These are phyloP conservation scores for Amphibalanus amphitrite DNA, from an alignment of 1,140 invertebrate genomes.

Conservation along the genomic window DNA sequence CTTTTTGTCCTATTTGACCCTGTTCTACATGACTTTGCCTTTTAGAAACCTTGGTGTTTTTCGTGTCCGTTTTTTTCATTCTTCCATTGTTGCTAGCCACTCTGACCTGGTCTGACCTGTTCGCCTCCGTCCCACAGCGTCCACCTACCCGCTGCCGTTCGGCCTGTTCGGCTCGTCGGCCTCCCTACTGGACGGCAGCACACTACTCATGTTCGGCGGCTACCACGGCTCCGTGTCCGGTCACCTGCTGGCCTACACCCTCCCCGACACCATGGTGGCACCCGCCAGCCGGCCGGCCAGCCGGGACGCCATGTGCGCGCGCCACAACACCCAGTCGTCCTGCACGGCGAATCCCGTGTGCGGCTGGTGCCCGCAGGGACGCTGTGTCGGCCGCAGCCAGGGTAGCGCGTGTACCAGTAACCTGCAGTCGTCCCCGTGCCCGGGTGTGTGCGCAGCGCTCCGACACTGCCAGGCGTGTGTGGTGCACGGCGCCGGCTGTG, in stretches of 20 bases:
- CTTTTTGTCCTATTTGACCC: too few species aligned
- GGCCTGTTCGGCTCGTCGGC: conserved; percentile 76
- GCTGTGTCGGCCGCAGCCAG: conserved; percentile 62
- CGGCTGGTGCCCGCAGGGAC: conserved; percentile 74
- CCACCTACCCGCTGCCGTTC: too few species aligned
- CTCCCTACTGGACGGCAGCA: conserved; percentile 58
- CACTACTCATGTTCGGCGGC: conserved; percentile 67
- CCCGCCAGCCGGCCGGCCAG: conserved; percentile 53
- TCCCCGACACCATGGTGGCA: conserved; percentile 39
- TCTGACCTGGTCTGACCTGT: too few species aligned
- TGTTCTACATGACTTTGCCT: too few species aligned
- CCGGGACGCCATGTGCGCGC: conserved; percentile 39
- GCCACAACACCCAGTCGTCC: conserved; percentile 38
- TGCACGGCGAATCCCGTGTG: conserved; percentile 81
- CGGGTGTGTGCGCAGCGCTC: conserved; percentile 68
- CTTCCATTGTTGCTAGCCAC: too few species aligned
- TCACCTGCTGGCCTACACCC: conserved; percentile 29
- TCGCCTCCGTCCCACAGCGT: too few species aligned
- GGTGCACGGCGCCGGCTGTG: conserved; percentile 45
- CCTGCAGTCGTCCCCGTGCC: conserved; percentile 65
- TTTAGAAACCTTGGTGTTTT: too few species aligned
- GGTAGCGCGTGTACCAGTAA: conserved; percentile 73
- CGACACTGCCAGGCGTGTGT: conserved; percentile 76
- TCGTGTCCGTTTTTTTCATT: too few species aligned
- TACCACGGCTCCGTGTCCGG: conserved; percentile 76